Conservation (phyloP, 2,888 invertebrate genomes). For the Nomada ferruginata region DNA sequence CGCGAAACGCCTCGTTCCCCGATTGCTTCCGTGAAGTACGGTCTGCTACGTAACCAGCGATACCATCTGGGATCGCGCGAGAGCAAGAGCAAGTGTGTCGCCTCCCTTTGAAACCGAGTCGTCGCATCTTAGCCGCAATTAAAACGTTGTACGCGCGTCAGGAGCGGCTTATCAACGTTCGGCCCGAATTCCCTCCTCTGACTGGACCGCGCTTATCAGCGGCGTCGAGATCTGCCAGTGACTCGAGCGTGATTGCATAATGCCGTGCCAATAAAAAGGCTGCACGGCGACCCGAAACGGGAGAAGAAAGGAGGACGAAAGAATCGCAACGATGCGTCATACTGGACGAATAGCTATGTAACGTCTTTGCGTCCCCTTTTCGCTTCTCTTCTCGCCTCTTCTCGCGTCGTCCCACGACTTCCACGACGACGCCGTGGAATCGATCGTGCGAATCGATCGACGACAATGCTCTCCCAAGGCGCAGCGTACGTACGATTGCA, state of each 20-base stretch:
- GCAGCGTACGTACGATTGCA: constrained; percentile 51
- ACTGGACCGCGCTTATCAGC: constrained; percentile 9
- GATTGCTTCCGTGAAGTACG: constrained; percentile 2
- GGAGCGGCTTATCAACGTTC: constrained; percentile 25
- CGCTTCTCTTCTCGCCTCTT: neutral
- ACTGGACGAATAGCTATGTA: constrained; percentile 35
- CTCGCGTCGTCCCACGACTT: neutral
- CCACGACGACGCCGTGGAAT: constrained; percentile 26
- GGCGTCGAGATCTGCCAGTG: constrained; percentile 8
- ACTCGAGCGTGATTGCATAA: constrained; percentile 18
- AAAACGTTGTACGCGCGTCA: constrained; percentile 23
- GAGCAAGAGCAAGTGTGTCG: neutral
- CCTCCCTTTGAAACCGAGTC: constrained; percentile 9
- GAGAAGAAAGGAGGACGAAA: constrained; percentile 20
- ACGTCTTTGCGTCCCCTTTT: neutral
- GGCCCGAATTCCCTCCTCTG: neutral
- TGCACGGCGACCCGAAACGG: neutral
- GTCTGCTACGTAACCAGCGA: constrained; percentile 8
- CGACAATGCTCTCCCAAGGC: constrained; percentile 53
- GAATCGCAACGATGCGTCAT: constrained; percentile 44
- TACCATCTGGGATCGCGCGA: constrained; percentile 18
- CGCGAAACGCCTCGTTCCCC: neutral
- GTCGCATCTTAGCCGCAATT: constrained; percentile 19
- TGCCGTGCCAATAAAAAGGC: constrained; percentile 23
- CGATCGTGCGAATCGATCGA: constrained; percentile 67